These are phyloP conservation scores for Chloropsis cyanopogon DNA, from an alignment of 2,113 vertebrate species.

Conservation along the genomic window DNA sequence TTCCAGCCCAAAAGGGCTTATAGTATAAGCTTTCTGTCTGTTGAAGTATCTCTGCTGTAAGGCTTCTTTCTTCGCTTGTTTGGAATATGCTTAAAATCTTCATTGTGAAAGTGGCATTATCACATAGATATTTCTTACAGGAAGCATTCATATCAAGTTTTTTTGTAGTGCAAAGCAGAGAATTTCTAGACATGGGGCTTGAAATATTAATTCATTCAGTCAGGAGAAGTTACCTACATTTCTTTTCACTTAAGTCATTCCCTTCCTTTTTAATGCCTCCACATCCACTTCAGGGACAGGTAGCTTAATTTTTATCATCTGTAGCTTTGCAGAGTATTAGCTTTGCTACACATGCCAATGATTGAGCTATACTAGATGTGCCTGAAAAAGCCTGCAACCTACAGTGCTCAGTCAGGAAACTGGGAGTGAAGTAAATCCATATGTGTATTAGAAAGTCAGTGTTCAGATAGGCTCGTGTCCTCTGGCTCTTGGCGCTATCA, in stretches of 20 bases:
- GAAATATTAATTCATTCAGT: slow-evolving; percentile 39
- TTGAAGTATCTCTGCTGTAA: background rate
- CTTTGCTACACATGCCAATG: slow-evolving; percentile 70
- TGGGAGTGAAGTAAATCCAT: slow-evolving; percentile 77
- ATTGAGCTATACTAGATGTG: slow-evolving; percentile 59
- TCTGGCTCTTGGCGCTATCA: slow-evolving; percentile 55
- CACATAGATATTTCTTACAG: background rate
- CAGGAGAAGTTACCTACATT: slow-evolving; percentile 59
- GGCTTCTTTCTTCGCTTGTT: background rate
- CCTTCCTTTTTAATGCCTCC: slow-evolving; percentile 68
- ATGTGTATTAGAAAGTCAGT: slow-evolving; percentile 62
- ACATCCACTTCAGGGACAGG: slow-evolving; percentile 75
- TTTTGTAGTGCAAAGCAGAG: background rate
- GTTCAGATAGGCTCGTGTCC: slow-evolving; percentile 50
- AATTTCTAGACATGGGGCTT: background rate
- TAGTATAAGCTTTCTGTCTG: background rate
- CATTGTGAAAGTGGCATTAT: background rate
- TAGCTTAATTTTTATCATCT: slow-evolving; percentile 81
- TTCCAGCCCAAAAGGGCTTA: background rate
- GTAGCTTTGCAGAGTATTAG: slow-evolving; percentile 69
- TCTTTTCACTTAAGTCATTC: slow-evolving; percentile 69
- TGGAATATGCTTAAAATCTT: background rate
- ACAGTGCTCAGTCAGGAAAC: slow-evolving; percentile 75
- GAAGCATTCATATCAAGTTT: background rate
- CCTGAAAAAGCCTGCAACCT: slow-evolving; percentile 59